These are phyloP conservation scores for Paratilapia polleni DNA, from an alignment of 2,113 vertebrate genomes.

Conservation along the genomic window DNA sequence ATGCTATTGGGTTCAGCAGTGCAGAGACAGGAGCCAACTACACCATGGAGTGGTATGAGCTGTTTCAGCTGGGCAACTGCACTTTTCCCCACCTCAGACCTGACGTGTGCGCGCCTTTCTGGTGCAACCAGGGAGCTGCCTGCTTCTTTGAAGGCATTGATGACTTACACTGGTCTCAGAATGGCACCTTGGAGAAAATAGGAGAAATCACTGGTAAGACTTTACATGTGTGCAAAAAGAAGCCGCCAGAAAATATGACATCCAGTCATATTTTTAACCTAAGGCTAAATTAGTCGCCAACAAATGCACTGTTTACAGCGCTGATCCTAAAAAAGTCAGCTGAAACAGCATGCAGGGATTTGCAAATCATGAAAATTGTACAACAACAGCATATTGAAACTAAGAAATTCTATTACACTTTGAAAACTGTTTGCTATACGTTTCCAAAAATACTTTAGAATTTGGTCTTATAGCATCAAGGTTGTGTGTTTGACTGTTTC, in stretches of 20 bases:
- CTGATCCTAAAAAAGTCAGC: too few species aligned
- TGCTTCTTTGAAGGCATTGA: slow-evolving; percentile 96
- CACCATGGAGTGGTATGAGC: slow-evolving; percentile 98
- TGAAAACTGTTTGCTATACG: too few species aligned
- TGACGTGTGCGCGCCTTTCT: slow-evolving; percentile 84
- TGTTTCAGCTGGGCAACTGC: slow-evolving; percentile 98
- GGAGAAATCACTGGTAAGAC: slow-evolving; percentile 87
- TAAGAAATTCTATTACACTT: background rate
- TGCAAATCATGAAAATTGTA: background rate
- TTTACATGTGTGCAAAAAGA: background rate
- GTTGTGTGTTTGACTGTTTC: background rate
- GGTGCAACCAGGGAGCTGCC: slow-evolving; percentile 99
- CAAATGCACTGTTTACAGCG: too few species aligned
- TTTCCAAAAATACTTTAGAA: too few species aligned
- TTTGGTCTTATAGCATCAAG: background rate
- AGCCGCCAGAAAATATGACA: background rate
- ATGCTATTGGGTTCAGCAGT: slow-evolving; percentile 93
- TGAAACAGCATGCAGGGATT: background rate
- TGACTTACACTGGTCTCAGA: slow-evolving; percentile 93
- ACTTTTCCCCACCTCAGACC: slow-evolving; percentile 94
- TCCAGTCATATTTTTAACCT: too few species aligned
- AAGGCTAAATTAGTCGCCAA: background rate
- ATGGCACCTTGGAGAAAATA: slow-evolving; percentile 90
- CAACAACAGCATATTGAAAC: background rate
- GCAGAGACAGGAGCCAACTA: slow-evolving; percentile 85